phyloP scores from a whole-genome alignment of 2,797 vertebrate species.

The Characodon lateralis region DNA sequence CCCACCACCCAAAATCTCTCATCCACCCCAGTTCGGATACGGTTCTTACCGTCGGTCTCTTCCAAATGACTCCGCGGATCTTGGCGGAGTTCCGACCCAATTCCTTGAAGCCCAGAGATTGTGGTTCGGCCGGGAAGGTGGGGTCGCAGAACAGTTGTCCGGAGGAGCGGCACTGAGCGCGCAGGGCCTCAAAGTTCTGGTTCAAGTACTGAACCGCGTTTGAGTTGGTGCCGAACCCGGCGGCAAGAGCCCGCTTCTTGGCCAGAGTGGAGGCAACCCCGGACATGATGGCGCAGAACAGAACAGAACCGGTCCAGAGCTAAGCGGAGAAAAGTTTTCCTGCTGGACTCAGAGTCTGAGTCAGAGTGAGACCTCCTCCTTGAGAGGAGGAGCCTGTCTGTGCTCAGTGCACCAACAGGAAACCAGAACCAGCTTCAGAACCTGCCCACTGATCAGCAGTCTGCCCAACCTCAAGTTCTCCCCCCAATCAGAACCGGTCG shows the following conservation, averaged over 20 bases:
- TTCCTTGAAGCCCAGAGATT: slow-evolving; percentile 87
- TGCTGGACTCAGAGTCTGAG: not conserved
- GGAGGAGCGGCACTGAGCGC: slow-evolving; percentile 69
- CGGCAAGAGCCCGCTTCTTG: slow-evolving; percentile 80
- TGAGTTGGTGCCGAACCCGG: slow-evolving; percentile 86
- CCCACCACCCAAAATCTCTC: not conserved
- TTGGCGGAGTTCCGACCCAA: slow-evolving; percentile 86
- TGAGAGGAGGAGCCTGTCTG: slow-evolving; percentile 3
- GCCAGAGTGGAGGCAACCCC: slow-evolving; percentile 84
- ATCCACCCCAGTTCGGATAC: not conserved
- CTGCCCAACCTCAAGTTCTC: no score
- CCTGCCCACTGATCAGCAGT: not conserved
- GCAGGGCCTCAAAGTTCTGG: slow-evolving; percentile 84
- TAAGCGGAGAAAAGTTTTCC: slow-evolving; percentile 16
- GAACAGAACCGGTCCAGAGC: not conserved
- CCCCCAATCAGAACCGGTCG: not conserved
- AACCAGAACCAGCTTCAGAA: not conserved
- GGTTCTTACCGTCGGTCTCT: slow-evolving; percentile 71
- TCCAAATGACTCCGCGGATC: slow-evolving; percentile 87
- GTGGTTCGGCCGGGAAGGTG: slow-evolving; percentile 81
- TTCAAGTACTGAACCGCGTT: slow-evolving; percentile 83
- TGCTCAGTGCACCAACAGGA: not conserved
- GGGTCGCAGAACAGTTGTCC: slow-evolving; percentile 88
- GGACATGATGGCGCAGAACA: slow-evolving; percentile 74
- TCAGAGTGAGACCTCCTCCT: slow-evolving; percentile 43